These are phyloP conservation scores for Gambusia yucatana DNA, from an alignment of 2,797 vertebrate species.

Conservation along the genomic window DNA sequence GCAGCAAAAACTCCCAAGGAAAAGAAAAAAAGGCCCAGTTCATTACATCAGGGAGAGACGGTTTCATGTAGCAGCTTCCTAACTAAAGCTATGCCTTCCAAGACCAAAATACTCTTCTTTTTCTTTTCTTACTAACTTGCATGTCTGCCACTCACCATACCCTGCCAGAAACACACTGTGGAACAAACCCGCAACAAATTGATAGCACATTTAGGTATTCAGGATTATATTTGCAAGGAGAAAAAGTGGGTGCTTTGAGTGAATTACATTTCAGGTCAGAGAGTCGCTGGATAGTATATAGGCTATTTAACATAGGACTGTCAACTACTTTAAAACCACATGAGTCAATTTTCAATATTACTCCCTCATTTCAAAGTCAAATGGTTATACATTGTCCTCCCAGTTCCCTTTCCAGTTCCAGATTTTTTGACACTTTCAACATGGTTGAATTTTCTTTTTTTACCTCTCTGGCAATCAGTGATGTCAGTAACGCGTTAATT, in stretches of 20 bases:
- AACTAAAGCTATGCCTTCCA: conserved; percentile 64
- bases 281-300: conserved; percentile 31
- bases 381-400: conserved; percentile 53
- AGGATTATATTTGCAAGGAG: conserved; percentile 56
- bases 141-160: conserved; percentile 58
- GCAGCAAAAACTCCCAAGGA: conserved; percentile 68
- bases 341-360: conserved; percentile 48
- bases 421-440: conserved; percentile 31
- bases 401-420: conserved; percentile 48
- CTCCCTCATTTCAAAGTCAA: conserved; percentile 59
- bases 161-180: conserved; percentile 61
- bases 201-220: conserved; percentile 72
- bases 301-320: conserved; percentile 49
- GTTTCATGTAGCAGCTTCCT: conserved; percentile 66
- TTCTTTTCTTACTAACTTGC: conserved; percentile 40
- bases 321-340: conserved; percentile 59
- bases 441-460: conserved; percentile 29
- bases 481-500: too few relatives aligned
- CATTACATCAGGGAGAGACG: conserved; percentile 63
- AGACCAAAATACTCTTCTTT: conserved; percentile 55
- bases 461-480: conserved; percentile 40
- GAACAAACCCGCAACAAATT: conserved; percentile 69
- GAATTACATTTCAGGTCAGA: conserved; percentile 49
- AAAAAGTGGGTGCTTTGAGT: conserved; percentile 34
- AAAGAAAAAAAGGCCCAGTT: conserved; percentile 58